Conservation (phyloP, 92 coral and sea anemone species). For the Micromussa lordhowensis region DNA sequence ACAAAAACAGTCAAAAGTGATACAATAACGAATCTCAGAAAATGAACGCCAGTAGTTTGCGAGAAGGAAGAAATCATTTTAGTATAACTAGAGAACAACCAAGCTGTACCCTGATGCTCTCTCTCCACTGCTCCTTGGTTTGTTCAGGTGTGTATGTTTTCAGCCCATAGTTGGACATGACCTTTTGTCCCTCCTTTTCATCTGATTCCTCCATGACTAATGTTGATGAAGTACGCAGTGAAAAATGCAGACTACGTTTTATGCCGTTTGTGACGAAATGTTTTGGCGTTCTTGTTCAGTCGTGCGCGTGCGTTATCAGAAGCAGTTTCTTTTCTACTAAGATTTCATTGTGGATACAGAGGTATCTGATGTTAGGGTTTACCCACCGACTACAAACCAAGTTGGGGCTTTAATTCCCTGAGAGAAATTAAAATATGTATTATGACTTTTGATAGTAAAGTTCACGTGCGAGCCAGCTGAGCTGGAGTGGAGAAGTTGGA, state of each 20-base stretch:
- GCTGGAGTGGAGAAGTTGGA: neutral
- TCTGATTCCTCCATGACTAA: constrained; percentile 13
- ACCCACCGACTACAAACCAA: too few relatives aligned
- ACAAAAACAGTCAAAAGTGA: neutral
- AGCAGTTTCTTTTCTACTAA: too few relatives aligned
- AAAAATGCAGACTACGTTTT: neutral
- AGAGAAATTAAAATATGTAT: too few relatives aligned
- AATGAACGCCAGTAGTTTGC: neutral
- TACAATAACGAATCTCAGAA: neutral
- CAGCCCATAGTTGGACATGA: constrained; percentile 85
- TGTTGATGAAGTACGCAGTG: neutral
- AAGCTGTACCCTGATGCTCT: constrained; percentile 73
- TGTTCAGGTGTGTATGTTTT: constrained; percentile 88
- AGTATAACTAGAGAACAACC: neutral
- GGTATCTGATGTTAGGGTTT: too few relatives aligned
- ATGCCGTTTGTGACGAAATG: constrained; percentile 13
- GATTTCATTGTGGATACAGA: too few relatives aligned
- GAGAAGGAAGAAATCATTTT: neutral
- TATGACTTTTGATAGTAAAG: too few relatives aligned
- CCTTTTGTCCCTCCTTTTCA: constrained; percentile 17
- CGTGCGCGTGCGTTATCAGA: constrained; percentile 5
- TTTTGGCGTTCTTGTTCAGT: neutral
- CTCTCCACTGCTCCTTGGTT: constrained; percentile 95
- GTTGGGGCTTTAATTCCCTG: too few relatives aligned
- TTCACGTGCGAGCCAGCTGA: too few relatives aligned